Conservation (phyloP, 2,888 invertebrate genomes). For the Perdita meconis region DNA sequence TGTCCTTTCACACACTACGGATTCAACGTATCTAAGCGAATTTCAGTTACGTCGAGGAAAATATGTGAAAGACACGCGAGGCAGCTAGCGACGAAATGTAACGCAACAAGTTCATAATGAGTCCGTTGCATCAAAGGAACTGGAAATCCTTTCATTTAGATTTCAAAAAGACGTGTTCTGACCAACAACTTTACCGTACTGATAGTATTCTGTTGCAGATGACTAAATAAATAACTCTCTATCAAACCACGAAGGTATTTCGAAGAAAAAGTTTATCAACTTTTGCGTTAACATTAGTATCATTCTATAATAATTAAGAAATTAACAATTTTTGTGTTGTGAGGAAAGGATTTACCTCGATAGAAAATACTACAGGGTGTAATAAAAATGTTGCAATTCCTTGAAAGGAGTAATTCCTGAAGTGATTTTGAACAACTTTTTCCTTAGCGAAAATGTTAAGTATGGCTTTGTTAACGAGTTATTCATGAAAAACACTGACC, state of each 20-base stretch:
- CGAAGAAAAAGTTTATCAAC: neutral
- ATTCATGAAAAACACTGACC: no score
- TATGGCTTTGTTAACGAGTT: no score
- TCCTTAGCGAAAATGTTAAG: no score
- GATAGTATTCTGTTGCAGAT: neutral
- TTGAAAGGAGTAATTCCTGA: no score
- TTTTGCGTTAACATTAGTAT: no score
- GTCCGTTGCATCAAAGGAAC: conserved; percentile 10
- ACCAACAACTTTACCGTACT: neutral
- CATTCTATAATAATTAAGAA: no score
- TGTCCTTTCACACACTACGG: neutral
- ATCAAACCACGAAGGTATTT: neutral
- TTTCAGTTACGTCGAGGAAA: neutral
- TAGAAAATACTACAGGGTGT: no score
- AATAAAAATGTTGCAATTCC: no score
- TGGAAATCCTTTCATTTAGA: conserved; percentile 19
- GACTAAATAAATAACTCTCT: neutral
- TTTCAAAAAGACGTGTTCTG: conserved; percentile 12
- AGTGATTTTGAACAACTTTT: no score
- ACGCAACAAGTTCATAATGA: conserved; percentile 35
- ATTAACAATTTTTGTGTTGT: no score
- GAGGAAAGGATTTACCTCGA: no score
- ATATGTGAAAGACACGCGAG: conserved; percentile 1
- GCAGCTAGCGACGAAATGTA: conserved; percentile 18
- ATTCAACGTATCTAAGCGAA: conserved; percentile 21